Base-by-base conservation (phyloP, 1,140 invertebrate genomes). In the Temnothorax curvispinosus region DNA sequence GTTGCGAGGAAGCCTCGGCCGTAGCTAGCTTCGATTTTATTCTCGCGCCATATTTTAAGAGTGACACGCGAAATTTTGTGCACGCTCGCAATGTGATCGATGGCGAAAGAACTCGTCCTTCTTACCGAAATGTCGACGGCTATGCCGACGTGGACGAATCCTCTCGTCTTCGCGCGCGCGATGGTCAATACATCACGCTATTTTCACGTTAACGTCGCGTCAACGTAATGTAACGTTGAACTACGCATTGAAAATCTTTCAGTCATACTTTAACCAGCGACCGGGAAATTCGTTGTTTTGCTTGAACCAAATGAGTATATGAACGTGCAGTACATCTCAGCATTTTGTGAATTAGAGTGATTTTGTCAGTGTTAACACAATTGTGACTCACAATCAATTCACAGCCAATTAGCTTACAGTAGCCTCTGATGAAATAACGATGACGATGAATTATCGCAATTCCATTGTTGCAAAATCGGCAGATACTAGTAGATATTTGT, bases 251-350 rank as follows among this genome's bases (percentile, higher is more conserved):
- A 9, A 13, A 84, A n/a, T 62, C 54, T 72, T 3, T 32, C 3
- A 11, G 41, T 47, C 65, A 15, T 69, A 47, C 47, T 18, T 69
- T 13, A 27, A 81, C 9, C 11, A 47, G 18, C 65, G 52, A 15
- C 52, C 41, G 52, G 8, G 6, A 54, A 18, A 60, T 47, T 74
- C 38, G 65, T 74, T 44, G 27, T 15, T 13, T 64, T 15, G 38
- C 21, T 50, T 47, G 80, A 82, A 74, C 80, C 80, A 82, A 84
- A 84, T 84, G 69, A 84, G 27, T 75, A 84, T 18, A 60, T 74
- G 80, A 75, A 74, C 13, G 65, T 21, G 50, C 38, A 11, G 80
- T 58, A 58, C 50, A 21, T 21, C 7, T 47, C 9, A 38, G 35
- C 3, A 74, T 58, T 35, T 5, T 54, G n/a, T 38, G 67, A 60